These are phyloP conservation scores for Tenrec ecaudatus DNA, from an alignment of 2,113 vertebrate species.

Conservation along the genomic window DNA sequence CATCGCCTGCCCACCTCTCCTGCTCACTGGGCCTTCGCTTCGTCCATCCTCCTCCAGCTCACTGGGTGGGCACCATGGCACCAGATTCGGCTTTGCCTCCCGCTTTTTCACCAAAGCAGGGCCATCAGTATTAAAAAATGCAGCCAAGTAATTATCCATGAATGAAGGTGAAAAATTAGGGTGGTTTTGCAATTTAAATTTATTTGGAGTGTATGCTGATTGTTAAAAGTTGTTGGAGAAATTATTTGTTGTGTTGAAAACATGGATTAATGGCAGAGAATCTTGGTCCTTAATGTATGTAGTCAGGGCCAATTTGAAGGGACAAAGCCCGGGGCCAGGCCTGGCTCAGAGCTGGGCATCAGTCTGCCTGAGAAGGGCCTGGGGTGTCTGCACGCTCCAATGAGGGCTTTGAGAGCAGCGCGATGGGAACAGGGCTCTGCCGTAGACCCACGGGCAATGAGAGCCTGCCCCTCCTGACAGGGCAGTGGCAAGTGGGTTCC, in stretches of 20 bases:
- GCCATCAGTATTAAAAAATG: conserved; percentile 46
- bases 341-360: not conserved
- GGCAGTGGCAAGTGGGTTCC: not conserved
- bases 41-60: not conserved
- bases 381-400: not conserved
- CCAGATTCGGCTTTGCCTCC: conserved; percentile 27
- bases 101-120: not conserved
- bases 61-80: not conserved
- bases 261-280: not conserved
- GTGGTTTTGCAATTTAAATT: conserved; percentile 57
- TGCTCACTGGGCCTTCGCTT: not conserved
- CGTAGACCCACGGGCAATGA: not conserved
- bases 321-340: not conserved
- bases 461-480: not conserved
- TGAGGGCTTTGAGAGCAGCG: not conserved
- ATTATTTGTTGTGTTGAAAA: conserved; percentile 51
- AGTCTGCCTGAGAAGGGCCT: not conserved
- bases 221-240: conserved; percentile 48
- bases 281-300: not conserved
- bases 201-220: not conserved
- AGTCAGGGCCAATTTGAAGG: not conserved
- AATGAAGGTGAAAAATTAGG: conserved; percentile 51
- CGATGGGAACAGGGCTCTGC: not conserved
- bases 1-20: not conserved
- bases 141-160: conserved; percentile 57